Evolutionary conservation across 2,888 invertebrate species (phyloP), one percentile per base, ranked within the genome.

Genomic region (Emesis castigata): DNA sequence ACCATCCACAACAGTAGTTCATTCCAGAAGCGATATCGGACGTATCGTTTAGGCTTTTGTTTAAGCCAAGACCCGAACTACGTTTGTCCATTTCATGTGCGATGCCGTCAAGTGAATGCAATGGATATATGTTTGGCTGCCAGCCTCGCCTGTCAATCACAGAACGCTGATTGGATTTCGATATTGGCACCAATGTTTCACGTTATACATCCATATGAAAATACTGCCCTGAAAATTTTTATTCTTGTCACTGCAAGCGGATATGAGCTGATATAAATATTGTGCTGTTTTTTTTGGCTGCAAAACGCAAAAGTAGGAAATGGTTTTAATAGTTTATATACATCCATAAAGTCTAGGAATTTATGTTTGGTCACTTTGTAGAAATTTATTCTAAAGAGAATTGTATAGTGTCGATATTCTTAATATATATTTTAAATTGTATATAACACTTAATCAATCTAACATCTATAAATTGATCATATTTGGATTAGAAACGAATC

Each of bases 111-210:
- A 85, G 86, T 88, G 88, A 87, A 88, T 86, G 87, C 81, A 77
- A 83, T 85, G 87, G 87, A 88, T 87, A 83, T 87, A 86, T 85
- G 88, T 87, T 86, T 85, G 87, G 86, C 82, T 86, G 86, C 82
- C 80, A 80, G 80, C 87, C 89, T 90, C 90, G 90, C 88, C 91
- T 91, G 93, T 93, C 93, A 92, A 92, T 93, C 93, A 92, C 90
- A 84, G 88, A 86, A 85, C 91, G 90, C 90, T 93, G 93, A 93
- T 94, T 94, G 93, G 92, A 92, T 93, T 94, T 90, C 90, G 89
- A 90, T 92, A 92, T 93, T 91, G 92, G 89, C 90, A 89, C 90
- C 90, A 89, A 88, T 88, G 86, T 85, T 71, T 89, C 89, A 90
- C 89, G 89, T 88, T 89, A 90, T 73, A 48, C 44, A 62, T 62